Base-by-base conservation (phyloP, 2,113 vertebrate species). In the Eulemur rufifrons region DNA sequence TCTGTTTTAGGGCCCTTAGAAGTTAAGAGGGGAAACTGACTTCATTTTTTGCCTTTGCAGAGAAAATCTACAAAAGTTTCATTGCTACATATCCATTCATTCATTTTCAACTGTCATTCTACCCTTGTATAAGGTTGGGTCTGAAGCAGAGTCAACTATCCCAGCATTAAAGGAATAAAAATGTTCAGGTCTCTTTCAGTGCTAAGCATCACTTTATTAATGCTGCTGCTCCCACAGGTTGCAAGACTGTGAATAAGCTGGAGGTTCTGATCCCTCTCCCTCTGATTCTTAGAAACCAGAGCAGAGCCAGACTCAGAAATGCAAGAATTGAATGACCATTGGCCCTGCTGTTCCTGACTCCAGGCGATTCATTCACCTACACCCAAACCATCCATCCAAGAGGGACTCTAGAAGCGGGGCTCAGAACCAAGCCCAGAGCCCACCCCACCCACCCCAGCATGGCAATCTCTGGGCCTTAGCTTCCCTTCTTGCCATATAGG, bases 271-370 rank as follows among this genome's bases (percentile, higher is more conserved):
- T 6, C 66, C 18, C 18, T 13, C 1, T 18, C 37, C n/a, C 21
- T 61, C 20, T 59, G 61, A 89, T 61, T 39, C 92, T 64, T n/a
- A 82, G 71, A 96, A 89, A 50, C 37, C n/a, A 92, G 76, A 95
- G 37, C 42, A 39, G 39, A 77, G 56, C 15, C 59, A 54, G 59
- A 61, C 39, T 89, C 71, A 76, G 82, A 93, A 96, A 93, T 6
- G 12, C 1, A 83, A 77, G 15, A 68, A 76, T 50, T 5, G 20
- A 92, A 95, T 32, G 66, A 12, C 25, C 45, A n/a, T 1, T 45
- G n/a, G 23, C 29, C 45, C 66, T 50, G 34, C 42, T 89, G 45
- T n/a, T 50, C 52, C 66, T 45, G 34, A 5, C 42, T 94, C 80
- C 37, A 88, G 7, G 12, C 54, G 21, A 84, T 37, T 76, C 69